phyloP scores from a whole-genome alignment of 2,113 vertebrate species.

The Phodopus roborovskii region DNA sequence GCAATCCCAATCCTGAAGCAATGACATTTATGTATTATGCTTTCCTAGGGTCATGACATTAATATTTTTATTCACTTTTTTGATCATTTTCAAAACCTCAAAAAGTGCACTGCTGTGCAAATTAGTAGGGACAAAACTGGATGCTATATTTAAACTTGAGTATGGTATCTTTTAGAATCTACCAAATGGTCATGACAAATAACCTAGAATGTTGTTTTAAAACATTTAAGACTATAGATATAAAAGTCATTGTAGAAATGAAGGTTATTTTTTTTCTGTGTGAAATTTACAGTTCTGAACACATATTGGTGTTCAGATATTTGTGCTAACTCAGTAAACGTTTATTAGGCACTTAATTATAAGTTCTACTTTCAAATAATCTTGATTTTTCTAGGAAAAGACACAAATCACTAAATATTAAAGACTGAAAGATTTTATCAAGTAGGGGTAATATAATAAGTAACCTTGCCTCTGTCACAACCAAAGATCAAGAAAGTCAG shows the following conservation, averaged over 20 bases:
- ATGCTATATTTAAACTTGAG: neutral
- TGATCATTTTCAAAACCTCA: constrained; percentile 22
- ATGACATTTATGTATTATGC: neutral
- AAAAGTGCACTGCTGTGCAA: neutral
- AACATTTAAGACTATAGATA: neutral
- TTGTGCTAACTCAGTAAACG: neutral
- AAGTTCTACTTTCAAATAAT: neutral
- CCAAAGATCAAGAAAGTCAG: neutral
- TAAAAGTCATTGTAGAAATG: neutral
- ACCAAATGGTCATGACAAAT: neutral
- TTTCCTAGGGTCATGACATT: neutral
- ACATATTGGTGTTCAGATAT: neutral
- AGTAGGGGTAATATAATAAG: no score
- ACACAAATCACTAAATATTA: neutral
- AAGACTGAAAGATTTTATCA: neutral
- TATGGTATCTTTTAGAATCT: neutral
- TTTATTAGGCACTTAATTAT: neutral
- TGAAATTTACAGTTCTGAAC: neutral
- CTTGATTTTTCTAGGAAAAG: neutral
- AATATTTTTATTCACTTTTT: neutral
- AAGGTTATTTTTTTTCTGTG: neutral
- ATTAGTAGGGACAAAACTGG: neutral
- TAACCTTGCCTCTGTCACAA: neutral
- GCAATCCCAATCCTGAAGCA: neutral
- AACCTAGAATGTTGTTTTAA: neutral